These are phyloP conservation scores for Megastigmus dorsalis DNA, from an alignment of 2,888 invertebrate genomes.

Conservation along the genomic window DNA sequence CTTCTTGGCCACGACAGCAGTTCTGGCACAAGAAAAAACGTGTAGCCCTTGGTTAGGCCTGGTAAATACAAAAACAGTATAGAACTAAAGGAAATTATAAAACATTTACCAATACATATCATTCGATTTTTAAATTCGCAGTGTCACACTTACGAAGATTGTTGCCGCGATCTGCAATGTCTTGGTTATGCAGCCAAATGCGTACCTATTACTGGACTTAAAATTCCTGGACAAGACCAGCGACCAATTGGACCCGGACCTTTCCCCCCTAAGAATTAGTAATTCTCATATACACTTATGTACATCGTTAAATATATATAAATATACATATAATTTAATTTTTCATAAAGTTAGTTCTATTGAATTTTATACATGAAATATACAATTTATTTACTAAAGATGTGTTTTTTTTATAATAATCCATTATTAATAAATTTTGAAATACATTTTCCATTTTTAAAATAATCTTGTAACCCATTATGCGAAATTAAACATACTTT, in stretches of 20 bases:
- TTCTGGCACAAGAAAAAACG: not conserved
- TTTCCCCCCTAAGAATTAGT: conserved; percentile 6
- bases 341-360: no score
- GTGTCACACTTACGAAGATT: conserved; percentile 53
- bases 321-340: not conserved
- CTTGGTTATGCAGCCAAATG: conserved; percentile 47
- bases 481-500: no score
- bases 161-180: conserved; percentile 55
- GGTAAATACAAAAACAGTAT: conserved; percentile 6
- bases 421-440: no score
- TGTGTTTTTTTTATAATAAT: no score
- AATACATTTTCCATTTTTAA: no score
- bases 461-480: no score
- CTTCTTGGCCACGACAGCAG: not conserved
- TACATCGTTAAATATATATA: not conserved
- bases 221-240: conserved; percentile 44
- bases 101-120: no score
- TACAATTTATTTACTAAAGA: no score
- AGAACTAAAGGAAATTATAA: not conserved
- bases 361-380: no score
- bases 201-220: conserved; percentile 8
- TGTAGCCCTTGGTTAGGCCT: conserved; percentile 5
- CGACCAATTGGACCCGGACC: conserved; percentile 52
- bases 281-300: no score
- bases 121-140: conserved; percentile 47